Conservation (phyloP, 2,797 vertebrate species). For the Arrhamphus sclerolepis region DNA sequence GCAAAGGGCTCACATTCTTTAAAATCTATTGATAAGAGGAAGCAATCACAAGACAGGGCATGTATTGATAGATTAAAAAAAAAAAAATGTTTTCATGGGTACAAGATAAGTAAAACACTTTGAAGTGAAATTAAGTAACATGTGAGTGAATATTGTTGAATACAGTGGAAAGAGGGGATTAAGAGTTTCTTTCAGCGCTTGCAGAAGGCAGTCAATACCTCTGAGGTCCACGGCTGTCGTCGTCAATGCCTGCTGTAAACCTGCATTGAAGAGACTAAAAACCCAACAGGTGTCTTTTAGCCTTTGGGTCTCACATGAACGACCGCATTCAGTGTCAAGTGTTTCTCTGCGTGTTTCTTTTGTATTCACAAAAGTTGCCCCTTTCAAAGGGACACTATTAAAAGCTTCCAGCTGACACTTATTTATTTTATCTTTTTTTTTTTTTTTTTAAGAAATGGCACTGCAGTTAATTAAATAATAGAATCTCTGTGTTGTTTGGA, state of each 20-base stretch:
- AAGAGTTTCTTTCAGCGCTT: conserved; percentile 49
- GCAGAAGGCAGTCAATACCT: conserved; percentile 47
- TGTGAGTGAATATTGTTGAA: conserved; percentile 8
- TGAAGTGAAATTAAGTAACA: background rate
- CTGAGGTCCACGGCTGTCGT: conserved; percentile 36
- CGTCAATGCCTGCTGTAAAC: conserved; percentile 64
- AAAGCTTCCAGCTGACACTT: conserved; percentile 11
- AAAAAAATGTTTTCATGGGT: background rate
- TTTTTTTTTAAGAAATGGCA: background rate
- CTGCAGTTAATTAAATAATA: background rate
- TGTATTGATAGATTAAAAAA: background rate
- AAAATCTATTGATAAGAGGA: conserved; percentile 22
- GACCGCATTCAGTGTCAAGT: conserved; percentile 71
- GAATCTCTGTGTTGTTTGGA: background rate
- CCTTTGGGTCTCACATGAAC: conserved; percentile 49
- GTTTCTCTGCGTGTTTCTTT: conserved; percentile 50
- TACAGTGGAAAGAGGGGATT: conserved; percentile 45
- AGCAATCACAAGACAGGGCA: background rate
- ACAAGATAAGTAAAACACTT: too few relatives aligned
- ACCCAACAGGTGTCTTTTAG: conserved; percentile 72
- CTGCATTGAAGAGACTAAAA: conserved; percentile 51
- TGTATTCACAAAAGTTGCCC: conserved; percentile 28
- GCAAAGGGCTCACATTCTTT: conserved; percentile 50
- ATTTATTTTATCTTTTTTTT: too few relatives aligned
- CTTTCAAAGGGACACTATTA: conserved; percentile 1